Percentiles rank a stretch among this genome's conserved stretches.
Conservation (phyloP, 2,888 invertebrate species). For the Margaritifera margaritifera region DNA sequence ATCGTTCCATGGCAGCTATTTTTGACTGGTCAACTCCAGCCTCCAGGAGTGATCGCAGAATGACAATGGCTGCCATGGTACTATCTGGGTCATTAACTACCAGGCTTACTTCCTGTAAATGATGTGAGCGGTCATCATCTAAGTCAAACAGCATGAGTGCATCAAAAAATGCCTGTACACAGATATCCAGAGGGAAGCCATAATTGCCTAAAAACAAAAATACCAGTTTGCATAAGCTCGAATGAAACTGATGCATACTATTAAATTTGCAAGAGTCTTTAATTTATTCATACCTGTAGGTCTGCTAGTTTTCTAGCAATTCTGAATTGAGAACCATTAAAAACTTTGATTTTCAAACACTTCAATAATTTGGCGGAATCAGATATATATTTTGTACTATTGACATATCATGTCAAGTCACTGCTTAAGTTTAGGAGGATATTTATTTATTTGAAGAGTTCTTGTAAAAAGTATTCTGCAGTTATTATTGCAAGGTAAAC, state of each 20-base stretch:
- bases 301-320: too few species aligned
- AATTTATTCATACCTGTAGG: too few species aligned
- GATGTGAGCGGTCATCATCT: slow-evolving; percentile 7
- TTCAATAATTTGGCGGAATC: too few species aligned
- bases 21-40: slow-evolving; percentile 26
- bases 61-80: slow-evolving; percentile 36
- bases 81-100: slow-evolving; percentile 40
- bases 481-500: too few species aligned
- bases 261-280: too few species aligned
- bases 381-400: too few species aligned
- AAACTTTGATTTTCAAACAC: too few species aligned
- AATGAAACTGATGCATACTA: not conserved
- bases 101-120: slow-evolving; percentile 32
- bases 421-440: too few species aligned
- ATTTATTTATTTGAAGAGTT: too few species aligned
- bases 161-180: slow-evolving; percentile 46
- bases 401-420: too few species aligned
- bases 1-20: slow-evolving; percentile 35
- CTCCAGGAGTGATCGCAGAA: slow-evolving; percentile 40
- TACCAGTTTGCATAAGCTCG: not conserved
- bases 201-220: slow-evolving; percentile 27
- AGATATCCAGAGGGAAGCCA: slow-evolving; percentile 44
- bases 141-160: slow-evolving; percentile 30
- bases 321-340: too few species aligned
- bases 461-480: too few species aligned